These are phyloP conservation scores for Crypturellus undulatus DNA, from an alignment of 2,113 vertebrate genomes.

Conservation along the genomic window DNA sequence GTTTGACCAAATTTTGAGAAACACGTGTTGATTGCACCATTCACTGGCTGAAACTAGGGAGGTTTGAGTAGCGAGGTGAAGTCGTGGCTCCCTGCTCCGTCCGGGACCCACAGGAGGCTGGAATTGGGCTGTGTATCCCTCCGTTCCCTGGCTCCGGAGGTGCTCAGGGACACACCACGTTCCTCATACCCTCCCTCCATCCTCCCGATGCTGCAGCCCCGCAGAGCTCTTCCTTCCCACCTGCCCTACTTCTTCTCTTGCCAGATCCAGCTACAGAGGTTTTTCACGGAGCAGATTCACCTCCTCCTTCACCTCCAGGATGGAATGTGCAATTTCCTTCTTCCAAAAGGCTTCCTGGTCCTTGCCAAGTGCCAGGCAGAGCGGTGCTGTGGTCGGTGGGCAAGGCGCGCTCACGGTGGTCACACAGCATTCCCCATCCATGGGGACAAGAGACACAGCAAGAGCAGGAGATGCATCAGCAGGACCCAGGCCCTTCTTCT, in stretches of 20 bases:
- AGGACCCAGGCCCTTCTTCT: background rate
- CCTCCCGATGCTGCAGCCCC: rapidly evolving
- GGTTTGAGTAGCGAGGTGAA: background rate
- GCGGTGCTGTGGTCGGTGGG: background rate
- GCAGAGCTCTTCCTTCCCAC: rapidly evolving
- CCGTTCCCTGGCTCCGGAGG: background rate
- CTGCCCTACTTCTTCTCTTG: rapidly evolving
- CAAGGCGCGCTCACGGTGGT: background rate
- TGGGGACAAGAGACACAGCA: background rate
- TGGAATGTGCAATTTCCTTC: background rate
- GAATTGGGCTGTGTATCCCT: background rate
- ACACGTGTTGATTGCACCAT: background rate
- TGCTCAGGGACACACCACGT: background rate
- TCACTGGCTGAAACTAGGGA: background rate
- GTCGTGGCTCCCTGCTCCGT: rapidly evolving
- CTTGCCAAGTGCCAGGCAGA: background rate
- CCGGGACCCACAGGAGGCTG: background rate
- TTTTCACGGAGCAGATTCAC: rapidly evolving
- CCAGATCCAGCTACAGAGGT: background rate
- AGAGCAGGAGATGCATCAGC: rapidly evolving
- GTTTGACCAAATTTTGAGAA: rapidly evolving
- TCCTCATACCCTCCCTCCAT: background rate
- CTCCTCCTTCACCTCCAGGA: background rate
- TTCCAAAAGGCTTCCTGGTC: background rate
- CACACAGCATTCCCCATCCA: background rate